phyloP scores from a whole-genome alignment of 1,140 invertebrate genomes.

The Homarus americanus region DNA sequence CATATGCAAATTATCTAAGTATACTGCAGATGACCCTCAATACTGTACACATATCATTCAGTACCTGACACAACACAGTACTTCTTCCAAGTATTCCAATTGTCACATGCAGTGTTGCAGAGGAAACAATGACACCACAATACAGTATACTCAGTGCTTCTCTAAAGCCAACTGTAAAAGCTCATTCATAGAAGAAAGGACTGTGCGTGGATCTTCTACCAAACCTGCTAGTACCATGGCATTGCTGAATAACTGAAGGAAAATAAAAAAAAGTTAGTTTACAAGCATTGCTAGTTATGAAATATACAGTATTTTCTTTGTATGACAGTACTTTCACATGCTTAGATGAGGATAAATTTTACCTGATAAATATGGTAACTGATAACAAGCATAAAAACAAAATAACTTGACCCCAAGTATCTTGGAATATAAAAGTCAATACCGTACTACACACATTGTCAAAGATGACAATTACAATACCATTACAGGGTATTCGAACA shows the following conservation, averaged over 20 bases:
- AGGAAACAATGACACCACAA: too few species aligned
- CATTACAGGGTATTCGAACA: too few species aligned
- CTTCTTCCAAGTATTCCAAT: background rate
- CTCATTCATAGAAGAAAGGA: slow-evolving; percentile 92
- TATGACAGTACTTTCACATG: too few species aligned
- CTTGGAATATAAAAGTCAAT: too few species aligned
- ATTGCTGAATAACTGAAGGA: slow-evolving; percentile 89
- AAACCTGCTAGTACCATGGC: slow-evolving; percentile 97
- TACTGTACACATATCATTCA: background rate
- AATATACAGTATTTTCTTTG: too few species aligned
- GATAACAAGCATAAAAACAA: too few species aligned
- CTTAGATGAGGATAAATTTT: too few species aligned
- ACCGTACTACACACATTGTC: too few species aligned
- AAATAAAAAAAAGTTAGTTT: background rate
- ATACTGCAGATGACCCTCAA: too few species aligned
- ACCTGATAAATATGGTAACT: too few species aligned
- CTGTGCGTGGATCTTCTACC: slow-evolving; percentile 92
- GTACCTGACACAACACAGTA: background rate
- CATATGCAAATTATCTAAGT: background rate
- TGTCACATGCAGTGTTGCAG: background rate
- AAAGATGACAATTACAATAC: too few species aligned
- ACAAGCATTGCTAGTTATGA: background rate
- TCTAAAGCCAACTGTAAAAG: slow-evolving; percentile 90
- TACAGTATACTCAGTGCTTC: slow-evolving; percentile 61
- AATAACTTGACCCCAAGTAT: too few species aligned